A percentile compares a stretch with the other conserved stretches of the same genome.
Conservation (phyloP, 2,888 invertebrate genomes). For the Platycheirus albimanus region DNA sequence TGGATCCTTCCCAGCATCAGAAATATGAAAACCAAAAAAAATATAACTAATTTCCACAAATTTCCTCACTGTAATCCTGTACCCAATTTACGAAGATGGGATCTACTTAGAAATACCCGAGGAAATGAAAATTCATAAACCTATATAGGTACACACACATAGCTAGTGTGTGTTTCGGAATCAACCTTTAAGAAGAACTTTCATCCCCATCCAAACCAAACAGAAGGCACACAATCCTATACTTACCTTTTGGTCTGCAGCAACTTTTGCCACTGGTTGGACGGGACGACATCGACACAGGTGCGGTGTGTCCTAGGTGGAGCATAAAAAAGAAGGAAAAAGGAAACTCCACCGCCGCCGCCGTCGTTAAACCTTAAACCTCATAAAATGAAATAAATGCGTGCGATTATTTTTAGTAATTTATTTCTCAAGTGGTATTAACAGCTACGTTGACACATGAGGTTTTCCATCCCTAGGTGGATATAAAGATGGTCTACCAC, state of each 20-base stretch:
- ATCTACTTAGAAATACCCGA: conserved; percentile 70
- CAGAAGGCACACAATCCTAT: neutral
- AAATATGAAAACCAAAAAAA: neutral
- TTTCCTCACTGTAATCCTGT: conserved; percentile 73
- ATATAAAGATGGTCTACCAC: conserved; percentile 28
- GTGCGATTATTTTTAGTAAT: conserved; percentile 74
- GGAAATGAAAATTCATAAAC: conserved; percentile 74
- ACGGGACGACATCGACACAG: conserved; percentile 73
- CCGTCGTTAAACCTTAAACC: conserved; percentile 70
- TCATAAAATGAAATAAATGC: conserved; percentile 74
- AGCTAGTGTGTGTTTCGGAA: conserved; percentile 12
- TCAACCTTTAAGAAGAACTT: conserved; percentile 41
- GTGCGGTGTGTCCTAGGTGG: conserved; percentile 56
- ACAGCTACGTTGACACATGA: conserved; percentile 71
- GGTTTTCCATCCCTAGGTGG: conserved; percentile 23
- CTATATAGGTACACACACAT: conserved; percentile 35
- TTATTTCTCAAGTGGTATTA: conserved; percentile 73
- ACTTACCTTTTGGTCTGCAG: conserved; percentile 23
- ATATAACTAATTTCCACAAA: conserved; percentile 73
- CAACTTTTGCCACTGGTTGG: conserved; percentile 36
- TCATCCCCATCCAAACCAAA: conserved; percentile 35
- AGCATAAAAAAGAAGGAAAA: neutral
- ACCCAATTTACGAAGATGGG: conserved; percentile 73
- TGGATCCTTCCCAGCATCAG: conserved; percentile 9
- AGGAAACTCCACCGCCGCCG: no score